Evolutionary conservation across 2,113 vertebrate species (phyloP).

Genomic region (Mystacornis crossleyi): DNA sequence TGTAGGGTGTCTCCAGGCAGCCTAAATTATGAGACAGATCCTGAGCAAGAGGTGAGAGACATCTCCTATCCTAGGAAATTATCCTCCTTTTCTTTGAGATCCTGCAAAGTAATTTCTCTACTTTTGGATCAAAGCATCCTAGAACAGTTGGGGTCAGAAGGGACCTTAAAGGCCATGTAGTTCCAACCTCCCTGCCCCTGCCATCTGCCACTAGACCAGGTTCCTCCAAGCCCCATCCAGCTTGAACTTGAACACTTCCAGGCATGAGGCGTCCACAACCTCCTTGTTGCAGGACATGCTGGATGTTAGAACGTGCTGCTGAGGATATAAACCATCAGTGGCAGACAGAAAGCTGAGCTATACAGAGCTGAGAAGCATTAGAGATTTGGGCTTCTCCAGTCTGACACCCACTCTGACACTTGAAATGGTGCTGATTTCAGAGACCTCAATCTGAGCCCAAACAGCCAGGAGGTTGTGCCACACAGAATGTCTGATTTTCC

Average conservation of each 20-base stretch:
- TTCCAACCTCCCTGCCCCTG: neutral
- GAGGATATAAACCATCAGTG: neutral
- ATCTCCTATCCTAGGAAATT: neutral
- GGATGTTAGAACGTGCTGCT: neutral
- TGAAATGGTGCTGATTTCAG: neutral
- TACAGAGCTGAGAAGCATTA: fast-evolving
- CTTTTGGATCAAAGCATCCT: neutral
- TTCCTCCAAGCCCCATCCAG: neutral
- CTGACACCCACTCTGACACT: fast-evolving
- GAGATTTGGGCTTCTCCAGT: fast-evolving
- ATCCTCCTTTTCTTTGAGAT: neutral
- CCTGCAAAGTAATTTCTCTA: neutral
- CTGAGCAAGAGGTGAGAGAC: neutral
- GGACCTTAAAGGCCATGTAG: fast-evolving
- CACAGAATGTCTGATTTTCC: neutral
- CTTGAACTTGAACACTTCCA: neutral
- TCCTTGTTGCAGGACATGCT: neutral
- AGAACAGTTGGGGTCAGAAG: neutral
- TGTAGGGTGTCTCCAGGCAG: neutral
- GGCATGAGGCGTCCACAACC: neutral
- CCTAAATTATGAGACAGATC: neutral
- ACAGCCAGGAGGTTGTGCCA: neutral
- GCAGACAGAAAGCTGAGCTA: neutral
- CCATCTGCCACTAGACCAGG: neutral
- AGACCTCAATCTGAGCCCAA: neutral